Evolutionary conservation across 2,888 invertebrate species (phyloP), one percentile per base, ranked within the genome.

Genomic region (Sinhomidia bicolor): DNA sequence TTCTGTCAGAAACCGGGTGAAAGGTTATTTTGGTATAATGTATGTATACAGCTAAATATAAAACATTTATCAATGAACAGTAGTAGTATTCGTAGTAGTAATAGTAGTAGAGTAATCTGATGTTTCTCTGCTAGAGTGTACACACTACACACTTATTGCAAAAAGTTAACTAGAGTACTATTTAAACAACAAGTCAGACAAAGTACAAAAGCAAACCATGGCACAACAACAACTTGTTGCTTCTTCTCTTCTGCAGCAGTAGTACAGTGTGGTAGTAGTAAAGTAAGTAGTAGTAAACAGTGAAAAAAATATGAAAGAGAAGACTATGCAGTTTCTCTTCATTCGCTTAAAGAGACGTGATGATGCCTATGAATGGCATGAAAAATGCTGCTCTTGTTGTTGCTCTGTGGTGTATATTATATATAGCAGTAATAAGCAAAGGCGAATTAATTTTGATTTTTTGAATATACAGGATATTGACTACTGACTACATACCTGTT

Each of bases 1-100:
- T 65, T 17, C 54, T 80, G 86, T 60, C 71, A 60, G 86, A 86
- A 80, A 86, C 86, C 86, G 86, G 86, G 86, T 86, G 86, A 86
- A 86, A 86, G 86, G 86, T 86, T 86, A 79, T 9, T 29, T 41
- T 76, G 26, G n/a, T 36, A 36, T 5, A 36, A 36, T 36, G 36
- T 36, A 36, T 14, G 68, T 14, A 12, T n/a, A n/a, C n/a, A n/a
- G 47, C 41, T 12, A 47, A 68, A 26, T 51, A 47, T 26, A 29
- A 74, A 51, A 74, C 29, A 36, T 51, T 74, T 51, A 29, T 51
- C 26, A 74, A 74, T 74, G 74, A 74, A 74, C 47, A 74, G 74
- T 71, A 12, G 32, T 32, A 57, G 26, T 26, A 29, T 1, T 26
- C 10, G n/a, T 60, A 17, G 68, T 41, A 17, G n/a, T 32, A 65